phyloP scores from a whole-genome alignment of 2,888 invertebrate species.

The Brachypalpus laphriformis region DNA sequence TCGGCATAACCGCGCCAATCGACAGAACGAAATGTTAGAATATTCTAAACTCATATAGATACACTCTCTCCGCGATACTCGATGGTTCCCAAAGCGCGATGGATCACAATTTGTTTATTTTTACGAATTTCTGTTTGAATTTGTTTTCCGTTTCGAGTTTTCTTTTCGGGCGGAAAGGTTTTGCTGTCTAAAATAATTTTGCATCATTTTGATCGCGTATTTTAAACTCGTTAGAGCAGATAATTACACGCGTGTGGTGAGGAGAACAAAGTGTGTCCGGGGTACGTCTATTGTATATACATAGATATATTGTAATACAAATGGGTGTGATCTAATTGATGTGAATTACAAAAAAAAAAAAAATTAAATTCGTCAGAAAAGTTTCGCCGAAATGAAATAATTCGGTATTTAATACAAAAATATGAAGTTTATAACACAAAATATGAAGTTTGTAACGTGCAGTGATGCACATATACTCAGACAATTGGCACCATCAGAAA shows the following conservation, averaged over 20 bases:
- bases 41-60: slow-evolving; percentile 30
- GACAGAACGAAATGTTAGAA: slow-evolving; percentile 24
- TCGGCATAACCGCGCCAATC: slow-evolving; percentile 8
- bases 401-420: background rate
- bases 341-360: background rate
- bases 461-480: slow-evolving; percentile 36
- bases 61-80: slow-evolving; percentile 1
- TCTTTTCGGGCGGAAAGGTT: slow-evolving; percentile 7
- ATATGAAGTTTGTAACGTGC: slow-evolving; percentile 56
- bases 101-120: slow-evolving; percentile 44
- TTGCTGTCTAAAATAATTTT: slow-evolving; percentile 6
- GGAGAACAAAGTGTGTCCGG: background rate
- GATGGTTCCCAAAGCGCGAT: slow-evolving; percentile 16
- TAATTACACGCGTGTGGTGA: slow-evolving; percentile 25
- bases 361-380: background rate
- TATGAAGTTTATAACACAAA: background rate
- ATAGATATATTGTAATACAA: background rate
- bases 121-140: slow-evolving; percentile 26
- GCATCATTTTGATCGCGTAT: slow-evolving; percentile 26
- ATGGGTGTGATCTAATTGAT: slow-evolving; percentile 17
- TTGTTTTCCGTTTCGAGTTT: slow-evolving; percentile 20
- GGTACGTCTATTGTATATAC: too few relatives aligned
- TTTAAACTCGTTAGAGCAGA: slow-evolving; percentile 39
- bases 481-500: slow-evolving; percentile 29
- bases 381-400: background rate